Evolutionary conservation across 1,140 invertebrate genomes (phyloP), one percentile per base, ranked within the genome.

Genomic region (Calephelis nemesis): DNA sequence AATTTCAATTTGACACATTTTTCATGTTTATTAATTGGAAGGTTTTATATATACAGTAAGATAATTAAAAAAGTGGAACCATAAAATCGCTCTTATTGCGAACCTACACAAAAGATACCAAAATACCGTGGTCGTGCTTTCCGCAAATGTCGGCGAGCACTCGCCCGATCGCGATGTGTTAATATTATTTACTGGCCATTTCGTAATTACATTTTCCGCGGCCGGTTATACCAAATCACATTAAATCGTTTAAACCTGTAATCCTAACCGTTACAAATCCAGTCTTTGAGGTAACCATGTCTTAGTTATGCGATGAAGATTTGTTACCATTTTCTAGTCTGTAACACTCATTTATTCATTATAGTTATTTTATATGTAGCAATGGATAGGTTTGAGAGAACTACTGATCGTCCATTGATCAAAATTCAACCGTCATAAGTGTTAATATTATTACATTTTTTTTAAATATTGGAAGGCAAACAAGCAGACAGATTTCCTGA

Each of bases 51-150:
- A 30, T 4, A 4, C 30, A 30, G 2, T 4, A 30, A 30, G 2
- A 30, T 7, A 5, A 45, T 7, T 45, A 45, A 45, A 45, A 45
- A 45, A 4, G 8, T 45, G 42, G 8, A 45, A 58, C 49, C 54
- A 11, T 54, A 2, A 49, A 12, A 47, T 40, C 65, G 68, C 69
- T 70, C 45, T 10, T 48, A 54, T 47, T 71, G 7, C 39, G 12
- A 42, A 63, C 45, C n/a, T 7, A 64, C 52, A 10, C 15, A 30
- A 62, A 65, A 71, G 71, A 80, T 70, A 75, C 76, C 82, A 67
- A 89, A 89, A 87, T 87, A 85, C 77, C 84, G 80, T 70, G 71
- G 62, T 89, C 87, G 85, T 89, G 87, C 78, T 83, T 83, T 81
- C 84, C 72, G 82, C 81, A 84, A 89, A 87, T 85, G 82, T 79